phyloP scores from a whole-genome alignment of 2,113 vertebrate species.

The Sarotherodon lohbergeri region DNA sequence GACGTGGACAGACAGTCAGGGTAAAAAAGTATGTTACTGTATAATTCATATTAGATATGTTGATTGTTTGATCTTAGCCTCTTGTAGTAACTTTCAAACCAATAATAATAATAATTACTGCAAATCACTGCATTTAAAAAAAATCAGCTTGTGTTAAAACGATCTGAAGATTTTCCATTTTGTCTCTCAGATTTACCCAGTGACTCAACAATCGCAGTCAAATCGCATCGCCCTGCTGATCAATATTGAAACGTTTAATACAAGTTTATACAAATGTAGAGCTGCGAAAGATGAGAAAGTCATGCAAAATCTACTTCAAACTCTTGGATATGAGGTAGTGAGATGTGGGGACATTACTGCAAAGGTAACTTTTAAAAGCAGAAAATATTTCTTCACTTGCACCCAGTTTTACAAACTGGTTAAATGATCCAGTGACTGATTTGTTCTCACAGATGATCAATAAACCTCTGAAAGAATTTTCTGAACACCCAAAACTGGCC shows the following conservation, averaged over 20 bases:
- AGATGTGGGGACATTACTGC: slow-evolving; percentile 51
- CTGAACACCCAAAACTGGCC: slow-evolving; percentile 58
- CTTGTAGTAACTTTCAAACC: neutral
- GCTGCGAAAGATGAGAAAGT: slow-evolving; percentile 65
- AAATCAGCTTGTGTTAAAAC: neutral
- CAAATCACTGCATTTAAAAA: neutral
- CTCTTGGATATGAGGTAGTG: slow-evolving; percentile 67
- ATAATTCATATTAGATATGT: neutral
- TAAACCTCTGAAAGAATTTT: slow-evolving; percentile 59
- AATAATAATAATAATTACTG: neutral
- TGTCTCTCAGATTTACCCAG: slow-evolving; percentile 64
- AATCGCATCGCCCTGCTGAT: slow-evolving; percentile 75
- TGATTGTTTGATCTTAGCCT: neutral
- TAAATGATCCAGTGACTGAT: neutral
- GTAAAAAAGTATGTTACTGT: neutral
- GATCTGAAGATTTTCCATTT: neutral
- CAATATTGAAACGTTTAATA: slow-evolving; percentile 70
- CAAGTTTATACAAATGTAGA: slow-evolving; percentile 29
- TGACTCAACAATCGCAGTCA: neutral
- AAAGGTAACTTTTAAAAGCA: slow-evolving; percentile 49
- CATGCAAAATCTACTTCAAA: slow-evolving; percentile 57
- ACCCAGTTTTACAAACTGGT: neutral
- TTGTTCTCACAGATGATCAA: slow-evolving; percentile 66
- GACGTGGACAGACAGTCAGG: neutral
- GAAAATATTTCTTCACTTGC: neutral